A percentile compares a stretch with the other conserved stretches of the same genome.
phyloP scores from a whole-genome alignment of 2,888 invertebrate species.

The Plagodis pulveraria region DNA sequence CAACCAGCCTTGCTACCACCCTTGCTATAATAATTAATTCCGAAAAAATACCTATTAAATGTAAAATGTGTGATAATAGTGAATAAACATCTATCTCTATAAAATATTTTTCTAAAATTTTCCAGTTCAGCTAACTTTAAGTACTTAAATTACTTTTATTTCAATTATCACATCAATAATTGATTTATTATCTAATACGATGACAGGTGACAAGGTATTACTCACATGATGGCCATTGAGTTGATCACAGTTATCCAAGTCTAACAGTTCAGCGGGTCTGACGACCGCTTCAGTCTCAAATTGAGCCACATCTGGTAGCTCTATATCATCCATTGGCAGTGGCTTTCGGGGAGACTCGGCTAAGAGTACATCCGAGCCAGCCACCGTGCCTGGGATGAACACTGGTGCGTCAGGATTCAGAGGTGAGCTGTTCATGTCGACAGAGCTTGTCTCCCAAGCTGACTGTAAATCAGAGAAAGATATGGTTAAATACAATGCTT shows the following conservation, averaged over 20 bases:
- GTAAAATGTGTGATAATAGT: no score
- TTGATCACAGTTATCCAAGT: slow-evolving; percentile 81
- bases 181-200: background rate
- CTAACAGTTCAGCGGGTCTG: slow-evolving; percentile 85
- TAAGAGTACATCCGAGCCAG: slow-evolving; percentile 81
- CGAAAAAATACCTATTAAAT: no score
- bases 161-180: no score
- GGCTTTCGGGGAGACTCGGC: slow-evolving; percentile 91
- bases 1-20: no score
- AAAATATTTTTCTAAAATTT: no score
- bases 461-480: slow-evolving; percentile 60
- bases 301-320: slow-evolving; percentile 85
- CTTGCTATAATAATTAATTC: no score
- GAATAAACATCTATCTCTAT: no score
- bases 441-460: slow-evolving; percentile 79
- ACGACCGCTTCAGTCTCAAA: slow-evolving; percentile 87
- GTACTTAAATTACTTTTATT: no score
- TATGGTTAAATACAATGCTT: background rate
- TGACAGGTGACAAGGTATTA: slow-evolving; percentile 18
- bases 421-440: slow-evolving; percentile 90
- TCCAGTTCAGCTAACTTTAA: no score
- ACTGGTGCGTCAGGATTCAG: slow-evolving; percentile 94
- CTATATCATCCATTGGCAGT: slow-evolving; percentile 86
- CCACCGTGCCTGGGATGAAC: slow-evolving; percentile 88
- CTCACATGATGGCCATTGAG: slow-evolving; percentile 84